phyloP scores from a whole-genome alignment of 2,113 vertebrate genomes.

The Scomber japonicus region DNA sequence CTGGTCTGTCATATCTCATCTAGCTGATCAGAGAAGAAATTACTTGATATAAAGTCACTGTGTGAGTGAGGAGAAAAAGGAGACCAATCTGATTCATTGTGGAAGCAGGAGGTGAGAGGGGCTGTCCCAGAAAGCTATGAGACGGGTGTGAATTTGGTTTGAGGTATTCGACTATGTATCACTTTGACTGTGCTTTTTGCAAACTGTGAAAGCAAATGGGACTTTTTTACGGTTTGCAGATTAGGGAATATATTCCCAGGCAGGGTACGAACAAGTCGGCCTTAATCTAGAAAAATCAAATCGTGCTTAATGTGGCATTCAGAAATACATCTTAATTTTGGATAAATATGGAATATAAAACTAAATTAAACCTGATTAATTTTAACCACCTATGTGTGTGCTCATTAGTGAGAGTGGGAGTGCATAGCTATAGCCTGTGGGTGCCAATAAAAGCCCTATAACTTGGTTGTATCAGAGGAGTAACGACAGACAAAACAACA shows the following conservation, averaged over 20 bases:
- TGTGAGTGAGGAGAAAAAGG: constrained; percentile 3
- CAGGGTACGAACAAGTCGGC: not conserved
- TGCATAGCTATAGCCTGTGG: not conserved
- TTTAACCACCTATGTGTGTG: not conserved
- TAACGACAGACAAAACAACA: not conserved
- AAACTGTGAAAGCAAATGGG: constrained; percentile 12
- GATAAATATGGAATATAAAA: not conserved
- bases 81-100: constrained; percentile 48
- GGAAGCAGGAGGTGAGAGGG: constrained; percentile 46
- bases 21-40: constrained; percentile 39
- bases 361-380: not conserved
- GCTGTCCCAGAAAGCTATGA: constrained; percentile 59
- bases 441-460: constrained; percentile 14
- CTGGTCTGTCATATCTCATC: constrained; percentile 45
- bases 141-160: constrained; percentile 55
- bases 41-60: constrained; percentile 28
- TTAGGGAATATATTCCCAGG: not conserved
- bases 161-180: constrained; percentile 33
- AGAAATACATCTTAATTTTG: not conserved
- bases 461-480: not conserved
- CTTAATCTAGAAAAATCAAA: constrained; percentile 5
- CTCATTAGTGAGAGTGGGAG: constrained; percentile 2
- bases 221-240: constrained; percentile 49
- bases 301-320: not conserved
- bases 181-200: constrained; percentile 31